Evolutionary conservation across 2,113 vertebrate genomes (phyloP).

Genomic region (Hydropotes inermis): DNA sequence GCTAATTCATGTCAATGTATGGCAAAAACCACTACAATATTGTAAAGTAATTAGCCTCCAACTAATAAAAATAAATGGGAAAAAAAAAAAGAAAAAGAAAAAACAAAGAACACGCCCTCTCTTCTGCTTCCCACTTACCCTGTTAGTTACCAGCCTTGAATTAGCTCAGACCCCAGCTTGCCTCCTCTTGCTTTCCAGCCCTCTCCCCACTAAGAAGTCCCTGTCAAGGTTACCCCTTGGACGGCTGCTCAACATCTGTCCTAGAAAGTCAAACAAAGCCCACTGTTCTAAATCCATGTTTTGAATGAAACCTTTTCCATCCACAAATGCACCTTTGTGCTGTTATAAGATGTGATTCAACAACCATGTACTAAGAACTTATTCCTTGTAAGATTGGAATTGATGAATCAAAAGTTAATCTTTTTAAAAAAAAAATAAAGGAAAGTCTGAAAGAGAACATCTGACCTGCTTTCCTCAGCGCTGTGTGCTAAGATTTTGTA

Average conservation of each 20-base stretch:
- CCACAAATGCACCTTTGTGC: not conserved
- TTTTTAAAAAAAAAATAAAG: constrained; percentile 17
- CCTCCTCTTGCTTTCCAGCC: not conserved
- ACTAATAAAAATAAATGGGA: too few relatives aligned
- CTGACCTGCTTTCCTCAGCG: not conserved
- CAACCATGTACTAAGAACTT: not conserved
- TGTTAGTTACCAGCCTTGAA: not conserved
- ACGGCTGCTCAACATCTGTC: not conserved
- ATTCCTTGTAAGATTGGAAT: not conserved
- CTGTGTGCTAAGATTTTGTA: not conserved
- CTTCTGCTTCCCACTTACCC: not conserved
- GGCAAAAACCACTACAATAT: too few relatives aligned
- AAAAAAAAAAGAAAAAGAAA: not conserved
- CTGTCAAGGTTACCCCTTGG: not conserved
- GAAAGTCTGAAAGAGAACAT: not conserved
- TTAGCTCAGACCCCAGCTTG: not conserved
- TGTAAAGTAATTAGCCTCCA: too few relatives aligned
- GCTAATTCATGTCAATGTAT: too few relatives aligned
- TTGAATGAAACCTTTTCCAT: not conserved
- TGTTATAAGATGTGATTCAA: not conserved
- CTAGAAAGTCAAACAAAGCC: not conserved
- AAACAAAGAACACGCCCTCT: not conserved
- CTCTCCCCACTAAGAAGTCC: not conserved
- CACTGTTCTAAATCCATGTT: not conserved
- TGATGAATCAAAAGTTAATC: not conserved